phyloP scores from a whole-genome alignment of 1,140 invertebrate species.

The Anastrepha ludens region DNA sequence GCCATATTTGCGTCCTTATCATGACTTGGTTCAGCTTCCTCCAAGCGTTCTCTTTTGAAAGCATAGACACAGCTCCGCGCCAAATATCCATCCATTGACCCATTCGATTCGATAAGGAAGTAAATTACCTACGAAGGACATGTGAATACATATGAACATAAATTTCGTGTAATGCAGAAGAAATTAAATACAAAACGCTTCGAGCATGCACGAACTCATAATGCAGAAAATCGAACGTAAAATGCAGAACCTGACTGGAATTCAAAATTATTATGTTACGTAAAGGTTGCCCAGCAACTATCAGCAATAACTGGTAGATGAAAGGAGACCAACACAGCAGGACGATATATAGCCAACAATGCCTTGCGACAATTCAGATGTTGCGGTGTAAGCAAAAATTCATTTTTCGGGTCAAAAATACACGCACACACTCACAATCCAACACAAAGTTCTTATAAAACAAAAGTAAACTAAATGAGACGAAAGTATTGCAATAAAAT shows the following conservation, averaged over 20 bases:
- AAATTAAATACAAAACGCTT: not conserved
- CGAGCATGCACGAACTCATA: not conserved
- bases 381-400: not conserved
- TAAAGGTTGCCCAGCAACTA: not conserved
- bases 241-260: constrained; percentile 56
- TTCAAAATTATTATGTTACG: constrained; percentile 7
- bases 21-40: too few species aligned
- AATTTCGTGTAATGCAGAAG: not conserved
- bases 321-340: constrained; percentile 9
- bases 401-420: not conserved
- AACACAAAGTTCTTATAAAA: too few species aligned
- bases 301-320: constrained; percentile 1
- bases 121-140: too few species aligned
- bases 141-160: too few species aligned
- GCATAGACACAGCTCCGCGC: not conserved
- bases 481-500: not conserved
- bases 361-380: not conserved
- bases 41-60: not conserved
- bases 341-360: not conserved
- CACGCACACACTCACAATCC: not conserved
- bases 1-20: too few species aligned
- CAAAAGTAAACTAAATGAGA: not conserved
- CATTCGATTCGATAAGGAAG: too few species aligned
- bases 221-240: constrained; percentile 55
- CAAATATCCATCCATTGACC: too few species aligned